phyloP scores from a whole-genome alignment of 2,113 vertebrate species.

The Steatornis caripensis region DNA sequence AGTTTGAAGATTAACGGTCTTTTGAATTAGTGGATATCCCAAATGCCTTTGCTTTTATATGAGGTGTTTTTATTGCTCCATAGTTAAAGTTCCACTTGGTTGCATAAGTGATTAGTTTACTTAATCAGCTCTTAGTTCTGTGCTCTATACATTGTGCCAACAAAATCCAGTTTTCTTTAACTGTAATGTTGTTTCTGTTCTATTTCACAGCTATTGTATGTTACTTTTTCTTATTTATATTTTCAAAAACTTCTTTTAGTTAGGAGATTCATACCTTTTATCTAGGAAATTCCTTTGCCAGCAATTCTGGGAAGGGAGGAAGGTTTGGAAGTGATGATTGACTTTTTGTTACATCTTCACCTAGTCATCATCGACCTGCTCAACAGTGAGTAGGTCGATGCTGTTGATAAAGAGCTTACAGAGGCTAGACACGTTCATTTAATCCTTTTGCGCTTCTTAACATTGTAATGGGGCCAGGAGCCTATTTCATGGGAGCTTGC shows the following conservation, averaged over 20 bases:
- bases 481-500: not conserved
- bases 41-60: slow-evolving; percentile 54
- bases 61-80: slow-evolving; percentile 55
- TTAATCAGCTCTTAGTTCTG: slow-evolving; percentile 29
- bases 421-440: not conserved
- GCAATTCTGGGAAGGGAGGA: not conserved
- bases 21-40: slow-evolving; percentile 53
- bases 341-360: not conserved
- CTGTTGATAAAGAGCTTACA: not conserved
- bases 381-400: not conserved
- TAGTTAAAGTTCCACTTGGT: slow-evolving; percentile 57
- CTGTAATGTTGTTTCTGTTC: not conserved
- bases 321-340: not conserved
- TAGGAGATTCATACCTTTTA: not conserved
- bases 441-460: not conserved
- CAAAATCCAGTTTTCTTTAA: slow-evolving; percentile 14
- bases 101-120: slow-evolving; percentile 61
- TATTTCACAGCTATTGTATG: not conserved
- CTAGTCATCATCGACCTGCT: not conserved
- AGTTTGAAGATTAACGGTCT: slow-evolving; percentile 64
- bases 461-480: not conserved
- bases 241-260: not conserved
- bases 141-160: not conserved
- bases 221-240: not conserved
- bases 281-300: not conserved